A percentile compares a stretch with the other conserved stretches of the same genome.
Conservation (phyloP, 2,888 invertebrate genomes). For the Elmis aenea region DNA sequence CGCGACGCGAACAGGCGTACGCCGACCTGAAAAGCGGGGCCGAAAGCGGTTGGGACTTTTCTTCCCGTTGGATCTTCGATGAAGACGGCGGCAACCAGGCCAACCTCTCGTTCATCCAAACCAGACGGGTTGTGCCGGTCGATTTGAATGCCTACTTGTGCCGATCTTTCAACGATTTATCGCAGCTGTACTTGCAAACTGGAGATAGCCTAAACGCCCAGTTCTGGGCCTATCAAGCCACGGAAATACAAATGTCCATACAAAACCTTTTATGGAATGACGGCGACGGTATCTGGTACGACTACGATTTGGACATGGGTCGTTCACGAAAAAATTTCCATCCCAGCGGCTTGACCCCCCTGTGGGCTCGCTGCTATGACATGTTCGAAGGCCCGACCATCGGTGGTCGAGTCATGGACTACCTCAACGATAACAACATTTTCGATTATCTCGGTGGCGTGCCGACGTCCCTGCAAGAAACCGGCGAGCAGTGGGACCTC, state of each 20-base stretch:
- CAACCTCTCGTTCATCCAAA: conserved; percentile 59
- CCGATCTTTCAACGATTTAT: conserved; percentile 61
- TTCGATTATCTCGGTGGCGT: conserved; percentile 61
- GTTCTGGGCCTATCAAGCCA: conserved; percentile 52
- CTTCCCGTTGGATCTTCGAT: conserved; percentile 69
- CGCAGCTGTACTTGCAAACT: conserved; percentile 54
- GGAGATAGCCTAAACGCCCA: conserved; percentile 48
- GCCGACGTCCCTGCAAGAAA: conserved; percentile 60
- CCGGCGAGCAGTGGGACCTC: conserved; percentile 75
- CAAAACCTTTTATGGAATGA: conserved; percentile 70
- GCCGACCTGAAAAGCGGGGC: conserved; percentile 71
- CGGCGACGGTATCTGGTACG: conserved; percentile 73
- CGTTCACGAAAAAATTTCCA: conserved; percentile 49
- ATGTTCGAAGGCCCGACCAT: conserved; percentile 29
- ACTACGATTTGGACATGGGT: conserved; percentile 60
- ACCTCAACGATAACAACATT: conserved; percentile 48
- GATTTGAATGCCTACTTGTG: conserved; percentile 77
- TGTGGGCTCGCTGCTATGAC: conserved; percentile 56
- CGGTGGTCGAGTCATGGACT: conserved; percentile 52
- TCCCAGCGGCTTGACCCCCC: conserved; percentile 59
- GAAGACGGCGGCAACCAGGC: conserved; percentile 53
- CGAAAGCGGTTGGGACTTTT: conserved; percentile 88
- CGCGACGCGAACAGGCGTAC: conserved; percentile 51
- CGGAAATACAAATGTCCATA: conserved; percentile 58
- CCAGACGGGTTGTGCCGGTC: conserved; percentile 67